Base-by-base conservation (phyloP, 2,888 invertebrate species). In the Camponotus fellah region DNA sequence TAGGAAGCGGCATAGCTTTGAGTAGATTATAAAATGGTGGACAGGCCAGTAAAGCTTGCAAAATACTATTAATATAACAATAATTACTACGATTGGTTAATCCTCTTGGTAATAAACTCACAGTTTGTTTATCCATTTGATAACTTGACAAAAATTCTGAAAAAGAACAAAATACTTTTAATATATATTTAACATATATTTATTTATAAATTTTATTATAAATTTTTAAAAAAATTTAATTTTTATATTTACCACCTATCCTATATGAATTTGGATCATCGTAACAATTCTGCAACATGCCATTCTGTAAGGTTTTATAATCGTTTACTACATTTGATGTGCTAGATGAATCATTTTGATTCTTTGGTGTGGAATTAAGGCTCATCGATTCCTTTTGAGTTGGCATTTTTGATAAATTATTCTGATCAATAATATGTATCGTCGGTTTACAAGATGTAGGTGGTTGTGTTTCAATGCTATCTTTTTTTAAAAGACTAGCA, bases 51-150 rank as follows among this genome's bases (percentile, higher is more conserved):
- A 99, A 95, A 0, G 99, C 99, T 95, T 99, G 99, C 56, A 99
- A 95, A 87, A 98, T 99, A 32, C 99, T 98, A 95, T 99, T 99
- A 86, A 99, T 98, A 94, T 99, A 99, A 95, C 99, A 99, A 95
- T 98, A 99, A 95, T 99, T 99, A 87, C 98, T 98, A 88, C 97
- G 97, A 95, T 99, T 99, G 77, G 97, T 97, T 71, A 99, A 96
- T 0, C 99, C 99, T 74, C 99, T 96, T 0, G 99, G 99, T 92
- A 97, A 96, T 64, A 99, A 95, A 85, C 98, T 97, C 40, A 98
- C 97, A 0, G 97, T 96, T 84, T 97, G 96, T 93, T 97, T 97
- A 93, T 98, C 98, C 91, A 98, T 96, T 92, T 96, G 96, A 93
- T 98, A 97, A 91, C 96, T 96, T 1, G 96, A 95, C 84, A 98